Evolutionary conservation across 2,113 vertebrate species (phyloP), one percentile per base, ranked within the genome.

Genomic region (Pterocles gutturalis): DNA sequence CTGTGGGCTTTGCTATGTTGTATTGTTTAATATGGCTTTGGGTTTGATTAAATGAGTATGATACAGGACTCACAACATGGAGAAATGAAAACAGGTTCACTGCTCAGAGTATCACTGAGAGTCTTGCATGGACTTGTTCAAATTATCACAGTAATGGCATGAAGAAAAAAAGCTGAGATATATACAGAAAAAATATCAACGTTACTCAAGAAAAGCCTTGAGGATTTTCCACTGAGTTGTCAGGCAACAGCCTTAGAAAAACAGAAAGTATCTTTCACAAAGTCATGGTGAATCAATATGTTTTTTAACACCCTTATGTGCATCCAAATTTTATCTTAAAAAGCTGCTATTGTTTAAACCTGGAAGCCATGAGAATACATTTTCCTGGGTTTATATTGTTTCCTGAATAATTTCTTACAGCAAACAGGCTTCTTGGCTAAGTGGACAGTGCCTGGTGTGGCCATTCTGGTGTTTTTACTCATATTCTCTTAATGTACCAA

Each of bases 251-350:
- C 58, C 54, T 49, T 77, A 66, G 17, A 49, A 78, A 87, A 73
- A 29, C 29, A 55, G 48, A 80, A 71, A 61, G 8, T 45, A n/a
- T 65, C 58, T 83, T 76, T 83, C 28, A 16, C 9, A 29, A 81
- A 83, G 43, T 77, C 34, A 20, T 3, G 6, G 55, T 29, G 51
- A 79, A 87, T 89, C 79, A 77, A 66, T 46, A 78, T 49, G 11
- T 67, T 89, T 91, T 87, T 48, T 10, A 77, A 79, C n/a, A 75
- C 33, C 13, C 3, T 41, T 43, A 26, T 53, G 41, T 38, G 61
- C 46, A 62, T 66, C 41, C 80, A 49, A 90, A 80, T 85, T 92
- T 77, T 81, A 31, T 76, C 64, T 80, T 41, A 21, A 61, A 73
- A 46, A 49, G 15, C n/a, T 88, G 58, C 31, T 78, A 0, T 62